A percentile compares a stretch with the other conserved stretches of the same genome.
phyloP scores from a whole-genome alignment of 2,888 invertebrate genomes.

The Sicus ferrugineus region DNA sequence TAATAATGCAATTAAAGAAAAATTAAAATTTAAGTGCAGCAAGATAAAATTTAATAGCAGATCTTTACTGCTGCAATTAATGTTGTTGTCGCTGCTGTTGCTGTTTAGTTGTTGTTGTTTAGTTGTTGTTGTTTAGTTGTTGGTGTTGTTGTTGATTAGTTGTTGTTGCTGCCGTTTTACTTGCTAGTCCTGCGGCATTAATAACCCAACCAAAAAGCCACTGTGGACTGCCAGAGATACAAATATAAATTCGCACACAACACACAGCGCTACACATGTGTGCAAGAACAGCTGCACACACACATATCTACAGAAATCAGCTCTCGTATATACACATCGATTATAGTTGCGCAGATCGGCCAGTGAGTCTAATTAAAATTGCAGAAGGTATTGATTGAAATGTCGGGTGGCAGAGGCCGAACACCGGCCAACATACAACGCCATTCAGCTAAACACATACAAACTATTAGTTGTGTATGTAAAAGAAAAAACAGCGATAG shows the following conservation, averaged over 20 bases:
- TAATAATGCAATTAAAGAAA: neutral
- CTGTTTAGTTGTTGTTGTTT: no score
- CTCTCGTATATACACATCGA: no score
- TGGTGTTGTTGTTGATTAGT: no score
- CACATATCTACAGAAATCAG: no score
- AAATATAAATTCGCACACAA: neutral
- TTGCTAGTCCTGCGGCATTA: neutral
- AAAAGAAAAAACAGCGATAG: neutral
- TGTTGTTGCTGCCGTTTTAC: neutral
- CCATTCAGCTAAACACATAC: neutral
- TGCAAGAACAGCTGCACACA: no score
- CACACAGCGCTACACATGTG: neutral
- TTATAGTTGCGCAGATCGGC: no score
- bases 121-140: neutral
- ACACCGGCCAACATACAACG: neutral
- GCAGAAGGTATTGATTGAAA: neutral
- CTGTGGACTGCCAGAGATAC: neutral
- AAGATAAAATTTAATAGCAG: neutral
- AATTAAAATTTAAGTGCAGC: neutral
- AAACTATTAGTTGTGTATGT: neutral
- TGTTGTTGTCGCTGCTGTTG: no score
- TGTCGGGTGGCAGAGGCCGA: neutral
- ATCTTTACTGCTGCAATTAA: neutral
- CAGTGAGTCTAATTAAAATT: neutral
- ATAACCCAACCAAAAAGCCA: neutral